phyloP scores from a whole-genome alignment of 2,113 vertebrate genomes.

The Laterallus jamaicensis region DNA sequence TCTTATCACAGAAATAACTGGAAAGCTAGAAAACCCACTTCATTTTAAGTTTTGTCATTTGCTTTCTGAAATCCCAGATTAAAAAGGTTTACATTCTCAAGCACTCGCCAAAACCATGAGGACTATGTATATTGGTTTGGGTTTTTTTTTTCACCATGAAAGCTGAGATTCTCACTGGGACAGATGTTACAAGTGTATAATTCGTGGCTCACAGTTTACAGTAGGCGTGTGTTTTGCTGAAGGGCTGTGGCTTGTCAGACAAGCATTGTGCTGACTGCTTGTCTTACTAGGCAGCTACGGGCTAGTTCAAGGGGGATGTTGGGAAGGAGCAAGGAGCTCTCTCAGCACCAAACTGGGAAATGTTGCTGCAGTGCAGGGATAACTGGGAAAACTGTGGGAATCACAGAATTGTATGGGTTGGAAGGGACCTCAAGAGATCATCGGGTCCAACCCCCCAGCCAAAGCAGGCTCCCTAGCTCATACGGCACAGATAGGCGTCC shows the following conservation, averaged over 20 bases:
- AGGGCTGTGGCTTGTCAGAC: conserved; percentile 17
- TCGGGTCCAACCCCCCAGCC: too few relatives aligned
- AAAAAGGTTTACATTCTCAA: conserved; percentile 42
- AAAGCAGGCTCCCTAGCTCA: too few relatives aligned
- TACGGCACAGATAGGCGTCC: too few relatives aligned
- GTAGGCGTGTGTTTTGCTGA: not conserved
- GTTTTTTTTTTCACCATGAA: not conserved
- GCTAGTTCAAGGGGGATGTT: fast-evolving
- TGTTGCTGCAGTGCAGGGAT: not conserved
- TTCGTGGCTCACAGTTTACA: not conserved
- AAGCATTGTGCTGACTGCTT: not conserved
- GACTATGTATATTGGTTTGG: not conserved
- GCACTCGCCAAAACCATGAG: conserved; percentile 23
- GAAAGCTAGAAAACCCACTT: not conserved
- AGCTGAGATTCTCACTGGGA: conserved; percentile 38
- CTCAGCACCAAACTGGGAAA: not conserved
- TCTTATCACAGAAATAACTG: conserved; percentile 13
- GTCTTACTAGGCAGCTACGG: not conserved
- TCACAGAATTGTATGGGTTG: too few relatives aligned
- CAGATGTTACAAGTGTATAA: conserved; percentile 26
- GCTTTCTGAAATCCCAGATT: conserved; percentile 18
- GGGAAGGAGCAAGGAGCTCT: not conserved
- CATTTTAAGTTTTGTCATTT: not conserved
- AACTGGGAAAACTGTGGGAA: not conserved
- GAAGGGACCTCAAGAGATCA: too few relatives aligned